phyloP scores from a whole-genome alignment of 2,888 invertebrate species.

The Pasiphila rectangulata region DNA sequence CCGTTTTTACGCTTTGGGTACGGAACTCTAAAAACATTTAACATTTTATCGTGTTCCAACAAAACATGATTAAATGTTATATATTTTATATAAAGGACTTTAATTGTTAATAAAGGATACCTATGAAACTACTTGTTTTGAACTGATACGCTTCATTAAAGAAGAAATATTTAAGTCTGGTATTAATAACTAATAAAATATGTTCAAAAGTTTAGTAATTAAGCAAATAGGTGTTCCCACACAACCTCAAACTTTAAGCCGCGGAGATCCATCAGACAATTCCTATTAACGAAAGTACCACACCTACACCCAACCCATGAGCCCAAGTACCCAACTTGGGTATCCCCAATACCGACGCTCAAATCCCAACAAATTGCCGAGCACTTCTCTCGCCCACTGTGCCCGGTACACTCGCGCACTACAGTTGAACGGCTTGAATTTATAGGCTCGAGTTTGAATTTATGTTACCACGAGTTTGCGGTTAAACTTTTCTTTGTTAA shows the following conservation, averaged over 20 bases:
- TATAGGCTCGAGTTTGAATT: constrained; percentile 24
- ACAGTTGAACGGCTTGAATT: constrained; percentile 26
- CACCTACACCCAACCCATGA: constrained; percentile 7
- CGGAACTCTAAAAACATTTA: no score
- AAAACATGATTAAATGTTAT: no score
- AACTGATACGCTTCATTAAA: no score
- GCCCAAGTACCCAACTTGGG: constrained; percentile 1
- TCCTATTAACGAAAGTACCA: constrained; percentile 8
- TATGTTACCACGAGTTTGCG: constrained; percentile 21
- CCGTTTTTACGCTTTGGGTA: no score
- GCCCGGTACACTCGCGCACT: constrained; percentile 18
- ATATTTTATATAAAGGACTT: no score
- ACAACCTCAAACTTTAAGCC: not conserved
- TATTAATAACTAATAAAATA: no score
- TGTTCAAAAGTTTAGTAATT: no score
- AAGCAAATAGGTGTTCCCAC: no score
- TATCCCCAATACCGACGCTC: not conserved
- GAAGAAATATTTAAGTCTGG: no score
- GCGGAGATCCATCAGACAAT: constrained; percentile 10
- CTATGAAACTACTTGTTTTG: no score
- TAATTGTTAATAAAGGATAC: no score
- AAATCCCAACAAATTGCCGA: constrained; percentile 21
- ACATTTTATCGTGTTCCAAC: no score
- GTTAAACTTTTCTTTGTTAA: constrained; percentile 14
- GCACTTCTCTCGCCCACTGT: constrained; percentile 22